Evolutionary conservation across 1,140 invertebrate genomes (phyloP), one percentile per base, ranked within the genome.

Genomic region (Plectus sambesii): DNA sequence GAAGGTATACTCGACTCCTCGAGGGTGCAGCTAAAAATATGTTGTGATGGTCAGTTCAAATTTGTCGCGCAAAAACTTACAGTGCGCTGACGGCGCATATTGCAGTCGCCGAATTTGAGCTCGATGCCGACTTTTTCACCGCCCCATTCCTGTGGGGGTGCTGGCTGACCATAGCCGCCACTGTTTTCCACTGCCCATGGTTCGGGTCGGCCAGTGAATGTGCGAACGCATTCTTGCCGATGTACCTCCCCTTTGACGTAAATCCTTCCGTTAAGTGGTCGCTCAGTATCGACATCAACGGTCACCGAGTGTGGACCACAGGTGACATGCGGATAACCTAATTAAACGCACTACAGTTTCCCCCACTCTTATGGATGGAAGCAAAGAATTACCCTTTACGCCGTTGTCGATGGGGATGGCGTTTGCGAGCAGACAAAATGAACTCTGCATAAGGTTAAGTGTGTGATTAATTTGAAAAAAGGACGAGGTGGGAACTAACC

Each of bases 211-310:
- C 50, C 30, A 12, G 40, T 47, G 26, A 59, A 61, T 12, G 33
- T 43, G 22, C 54, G 55, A 9, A 66, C 47, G 40, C 63, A 66
- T 47, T 56, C 57, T 23, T 58, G 46, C 6, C 51, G 48, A 22
- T 66, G 65, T 0, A 58, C 57, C 42, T 66, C 63, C 19, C 68
- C 63, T 27, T 66, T 47, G 8, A 68, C 65, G 38, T 62, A 66
- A 1, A 66, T 37, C 37, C 62, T 33, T 5, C 63, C 63, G 23
- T 29, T 59, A 26, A 67, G 65, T 9, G 54, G 53, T 15, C 53
- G 45, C 22, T 63, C 55, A n/a, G 61, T 64, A 27, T 47, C 44
- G 5, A 62, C 22, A 41, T 38, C 29, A 2, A 57, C 54, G 12
- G 26, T 25, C 26, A 58, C 53, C 3, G 38, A 51, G 22, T 57